phyloP scores from a whole-genome alignment of 1,140 invertebrate genomes.

The Ceratosolen fusciceps region DNA sequence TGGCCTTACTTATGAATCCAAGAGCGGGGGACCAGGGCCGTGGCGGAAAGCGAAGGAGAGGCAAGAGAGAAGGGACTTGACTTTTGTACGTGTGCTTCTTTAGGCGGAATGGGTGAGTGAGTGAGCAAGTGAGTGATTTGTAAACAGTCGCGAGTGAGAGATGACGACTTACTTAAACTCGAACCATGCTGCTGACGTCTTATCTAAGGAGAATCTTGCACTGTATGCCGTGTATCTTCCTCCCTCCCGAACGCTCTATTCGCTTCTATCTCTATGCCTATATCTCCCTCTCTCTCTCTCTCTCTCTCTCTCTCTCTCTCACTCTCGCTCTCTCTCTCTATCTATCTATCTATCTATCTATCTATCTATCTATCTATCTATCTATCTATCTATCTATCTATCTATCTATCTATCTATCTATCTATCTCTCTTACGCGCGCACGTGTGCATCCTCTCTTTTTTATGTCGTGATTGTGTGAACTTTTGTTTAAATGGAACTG shows the following conservation, averaged over 20 bases:
- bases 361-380: too few species aligned
- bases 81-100: not conserved
- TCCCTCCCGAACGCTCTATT: not conserved
- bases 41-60: not conserved
- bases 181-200: conserved; percentile 17
- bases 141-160: conserved; percentile 22
- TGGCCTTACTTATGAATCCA: conserved; percentile 14
- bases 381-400: too few species aligned
- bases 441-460: not conserved
- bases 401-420: too few species aligned
- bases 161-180: conserved; percentile 35
- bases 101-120: not conserved
- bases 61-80: not conserved
- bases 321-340: too few species aligned
- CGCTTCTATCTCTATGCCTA: not conserved
- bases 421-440: too few species aligned
- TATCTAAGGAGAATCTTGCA: conserved; percentile 13
- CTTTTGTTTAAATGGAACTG: conserved; percentile 5
- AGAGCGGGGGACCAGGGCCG: not conserved
- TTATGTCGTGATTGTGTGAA: too few species aligned
- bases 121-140: conserved; percentile 11
- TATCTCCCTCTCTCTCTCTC: not conserved
- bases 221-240: conserved; percentile 18
- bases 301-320: too few species aligned
- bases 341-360: too few species aligned